phyloP scores from a whole-genome alignment of 2,888 invertebrate genomes.

The Sinodicranocentrus sp. region DNA sequence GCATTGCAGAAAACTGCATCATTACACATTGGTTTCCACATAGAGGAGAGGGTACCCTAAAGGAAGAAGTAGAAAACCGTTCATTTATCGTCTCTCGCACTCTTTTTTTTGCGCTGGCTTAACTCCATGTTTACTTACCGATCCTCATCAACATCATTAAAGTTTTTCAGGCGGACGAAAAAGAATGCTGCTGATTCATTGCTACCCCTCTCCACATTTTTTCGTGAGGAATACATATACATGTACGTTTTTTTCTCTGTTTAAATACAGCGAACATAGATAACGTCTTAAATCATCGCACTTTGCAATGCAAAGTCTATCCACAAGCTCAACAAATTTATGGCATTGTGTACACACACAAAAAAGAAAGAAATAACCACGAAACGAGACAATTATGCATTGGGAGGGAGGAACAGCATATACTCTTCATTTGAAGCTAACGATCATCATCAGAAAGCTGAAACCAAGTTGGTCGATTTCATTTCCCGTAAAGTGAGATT shows the following conservation, averaged over 20 bases:
- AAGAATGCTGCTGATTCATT: neutral
- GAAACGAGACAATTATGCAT: neutral
- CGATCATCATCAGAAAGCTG: neutral
- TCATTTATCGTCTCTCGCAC: neutral
- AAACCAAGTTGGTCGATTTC: too few relatives aligned
- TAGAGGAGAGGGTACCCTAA: too few relatives aligned
- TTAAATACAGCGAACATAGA: neutral
- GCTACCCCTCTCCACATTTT: too few relatives aligned
- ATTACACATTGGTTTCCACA: neutral
- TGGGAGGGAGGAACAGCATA: neutral
- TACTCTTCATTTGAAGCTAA: too few relatives aligned
- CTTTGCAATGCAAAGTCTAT: neutral
- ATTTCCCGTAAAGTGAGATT: neutral
- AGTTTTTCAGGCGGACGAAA: neutral
- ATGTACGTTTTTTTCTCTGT: neutral
- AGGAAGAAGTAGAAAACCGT: neutral
- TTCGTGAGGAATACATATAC: too few relatives aligned
- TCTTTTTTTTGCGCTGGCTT: too few relatives aligned
- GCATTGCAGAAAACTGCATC: conserved; percentile 25
- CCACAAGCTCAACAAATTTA: neutral
- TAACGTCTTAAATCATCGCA: neutral
- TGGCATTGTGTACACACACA: too few relatives aligned
- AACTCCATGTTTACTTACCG: neutral
- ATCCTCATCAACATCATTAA: neutral
- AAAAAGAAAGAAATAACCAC: neutral